These are phyloP conservation scores for Sminthurides bifidus DNA, from an alignment of 1,140 invertebrate genomes.

Conservation along the genomic window DNA sequence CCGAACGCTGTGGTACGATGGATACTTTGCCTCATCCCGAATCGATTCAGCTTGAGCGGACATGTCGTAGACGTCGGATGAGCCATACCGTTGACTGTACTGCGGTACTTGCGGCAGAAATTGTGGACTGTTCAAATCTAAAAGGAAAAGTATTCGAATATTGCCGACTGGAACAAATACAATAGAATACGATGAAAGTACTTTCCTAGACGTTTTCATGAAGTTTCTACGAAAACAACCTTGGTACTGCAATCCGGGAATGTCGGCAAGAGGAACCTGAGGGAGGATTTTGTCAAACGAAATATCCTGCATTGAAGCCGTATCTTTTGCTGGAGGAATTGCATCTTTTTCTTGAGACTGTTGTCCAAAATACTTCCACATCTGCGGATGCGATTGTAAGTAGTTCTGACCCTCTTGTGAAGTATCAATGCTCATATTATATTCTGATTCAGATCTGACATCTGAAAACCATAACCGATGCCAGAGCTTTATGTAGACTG, in stretches of 20 bases:
- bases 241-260: too few relatives aligned
- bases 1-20: constrained; percentile 27
- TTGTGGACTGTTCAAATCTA: neutral
- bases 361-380: constrained; percentile 30
- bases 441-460: constrained; percentile 36
- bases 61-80: constrained; percentile 15
- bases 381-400: constrained; percentile 37
- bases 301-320: too few relatives aligned
- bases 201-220: too few relatives aligned
- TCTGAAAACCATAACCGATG: constrained; percentile 34
- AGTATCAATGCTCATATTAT: constrained; percentile 38
- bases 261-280: too few relatives aligned
- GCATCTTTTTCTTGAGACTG: constrained; percentile 5
- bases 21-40: constrained; percentile 29
- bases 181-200: too few relatives aligned
- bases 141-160: too few relatives aligned
- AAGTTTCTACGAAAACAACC: too few relatives aligned
- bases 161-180: too few relatives aligned
- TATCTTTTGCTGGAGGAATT: too few relatives aligned
- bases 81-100: neutral
- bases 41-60: constrained; percentile 24
- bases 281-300: too few relatives aligned
- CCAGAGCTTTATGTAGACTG: too few relatives aligned
- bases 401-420: constrained; percentile 38
- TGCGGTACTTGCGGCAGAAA: neutral